Conservation (phyloP, 2,113 vertebrate genomes). For the Dipodomys ordii region DNA sequence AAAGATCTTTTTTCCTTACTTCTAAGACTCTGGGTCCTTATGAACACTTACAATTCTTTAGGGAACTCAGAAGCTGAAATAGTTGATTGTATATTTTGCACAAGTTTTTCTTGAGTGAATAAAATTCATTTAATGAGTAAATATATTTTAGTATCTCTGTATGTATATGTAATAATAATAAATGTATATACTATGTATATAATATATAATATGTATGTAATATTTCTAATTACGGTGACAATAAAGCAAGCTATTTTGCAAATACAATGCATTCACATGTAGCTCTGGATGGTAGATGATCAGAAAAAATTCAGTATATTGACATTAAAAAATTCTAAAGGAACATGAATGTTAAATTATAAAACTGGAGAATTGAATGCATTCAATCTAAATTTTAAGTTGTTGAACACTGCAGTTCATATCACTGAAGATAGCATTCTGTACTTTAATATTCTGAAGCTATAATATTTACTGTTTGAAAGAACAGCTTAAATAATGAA, state of each 20-base stretch:
- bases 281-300: neutral
- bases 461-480: neutral
- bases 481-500: constrained; percentile 24
- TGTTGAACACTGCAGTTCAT: neutral
- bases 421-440: neutral
- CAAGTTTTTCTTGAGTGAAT: neutral
- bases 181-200: neutral
- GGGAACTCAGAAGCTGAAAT: neutral
- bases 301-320: neutral
- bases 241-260: neutral
- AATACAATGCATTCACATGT: neutral
- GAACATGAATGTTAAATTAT: neutral
- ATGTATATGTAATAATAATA: neutral
- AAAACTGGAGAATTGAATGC: neutral
- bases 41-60: neutral
- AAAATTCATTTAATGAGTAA: neutral
- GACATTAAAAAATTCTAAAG: neutral
- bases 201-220: neutral
- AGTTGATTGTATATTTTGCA: neutral
- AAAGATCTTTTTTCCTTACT: constrained; percentile 21
- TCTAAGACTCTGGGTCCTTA: neutral
- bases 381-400: neutral
- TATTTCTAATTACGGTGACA: neutral
- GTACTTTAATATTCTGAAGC: neutral
- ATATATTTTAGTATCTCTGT: neutral